Conservation (phyloP, 2,888 invertebrate species). For the Perdita meconis region DNA sequence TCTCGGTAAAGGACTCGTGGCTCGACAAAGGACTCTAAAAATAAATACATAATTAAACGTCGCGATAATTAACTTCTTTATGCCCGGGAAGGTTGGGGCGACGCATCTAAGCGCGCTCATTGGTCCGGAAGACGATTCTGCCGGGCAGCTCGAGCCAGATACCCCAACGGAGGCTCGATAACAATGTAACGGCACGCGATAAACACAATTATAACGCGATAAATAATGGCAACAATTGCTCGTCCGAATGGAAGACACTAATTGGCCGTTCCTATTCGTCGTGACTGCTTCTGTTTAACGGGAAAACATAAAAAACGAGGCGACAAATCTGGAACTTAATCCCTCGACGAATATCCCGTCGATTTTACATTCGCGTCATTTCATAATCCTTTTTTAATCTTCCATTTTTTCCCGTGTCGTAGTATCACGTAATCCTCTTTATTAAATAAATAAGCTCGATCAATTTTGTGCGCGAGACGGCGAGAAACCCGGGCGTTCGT, state of each 20-base stretch:
- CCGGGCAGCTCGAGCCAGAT: not conserved
- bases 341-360: not conserved
- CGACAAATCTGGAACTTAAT: constrained; percentile 9
- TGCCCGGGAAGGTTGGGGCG: constrained; percentile 59
- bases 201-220: constrained; percentile 20
- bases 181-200: not conserved
- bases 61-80: constrained; percentile 82
- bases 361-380: constrained; percentile 7
- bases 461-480: constrained; percentile 9
- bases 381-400: constrained; percentile 12
- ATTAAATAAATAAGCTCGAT: constrained; percentile 35
- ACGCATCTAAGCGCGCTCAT: constrained; percentile 41
- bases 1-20: constrained; percentile 72
- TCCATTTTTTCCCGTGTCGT: not conserved
- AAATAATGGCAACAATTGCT: constrained; percentile 14
- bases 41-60: constrained; percentile 82
- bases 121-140: constrained; percentile 9
- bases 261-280: constrained; percentile 25
- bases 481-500: not conserved
- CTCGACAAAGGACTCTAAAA: constrained; percentile 80
- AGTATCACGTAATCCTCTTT: constrained; percentile 3
- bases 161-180: not conserved
- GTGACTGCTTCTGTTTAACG: constrained; percentile 11
- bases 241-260: constrained; percentile 8
- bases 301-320: not conserved